A percentile compares a stretch with the other conserved stretches of the same genome.
phyloP scores from a whole-genome alignment of 2,888 invertebrate species.

The Pseudoips prasinana region DNA sequence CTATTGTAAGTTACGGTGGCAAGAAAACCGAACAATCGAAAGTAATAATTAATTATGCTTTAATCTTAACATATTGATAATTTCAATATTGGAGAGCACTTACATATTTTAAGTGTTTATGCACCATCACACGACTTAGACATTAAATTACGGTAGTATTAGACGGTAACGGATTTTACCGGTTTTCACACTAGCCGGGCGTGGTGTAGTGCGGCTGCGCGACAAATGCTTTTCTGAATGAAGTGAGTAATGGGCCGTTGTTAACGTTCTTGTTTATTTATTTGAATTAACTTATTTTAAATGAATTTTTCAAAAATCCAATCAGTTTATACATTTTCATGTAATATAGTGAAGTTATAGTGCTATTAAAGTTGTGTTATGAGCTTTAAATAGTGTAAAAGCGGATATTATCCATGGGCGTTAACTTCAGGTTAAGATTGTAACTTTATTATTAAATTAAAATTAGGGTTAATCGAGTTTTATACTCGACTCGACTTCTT shows the following conservation, averaged over 20 bases:
- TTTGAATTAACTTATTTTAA: slow-evolving; percentile 44
- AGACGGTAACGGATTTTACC: slow-evolving; percentile 33
- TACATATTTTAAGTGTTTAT: too few relatives aligned
- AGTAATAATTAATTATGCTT: too few relatives aligned
- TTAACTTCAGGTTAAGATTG: slow-evolving; percentile 71
- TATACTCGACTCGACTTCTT: slow-evolving; percentile 30
- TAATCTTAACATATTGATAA: too few relatives aligned
- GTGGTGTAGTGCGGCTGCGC: slow-evolving; percentile 79
- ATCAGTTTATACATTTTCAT: slow-evolving; percentile 17
- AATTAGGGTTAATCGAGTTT: slow-evolving; percentile 50
- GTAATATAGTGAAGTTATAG: slow-evolving; percentile 31
- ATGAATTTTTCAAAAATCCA: slow-evolving; percentile 33
- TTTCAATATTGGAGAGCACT: too few relatives aligned
- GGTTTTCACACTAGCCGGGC: slow-evolving; percentile 62
- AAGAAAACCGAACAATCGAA: too few relatives aligned
- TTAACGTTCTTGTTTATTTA: slow-evolving; percentile 61
- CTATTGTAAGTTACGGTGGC: too few relatives aligned
- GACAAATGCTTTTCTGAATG: slow-evolving; percentile 56
- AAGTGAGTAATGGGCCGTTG: slow-evolving; percentile 62
- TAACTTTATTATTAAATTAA: slow-evolving; percentile 71
- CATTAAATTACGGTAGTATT: too few relatives aligned
- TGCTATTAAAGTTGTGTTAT: slow-evolving; percentile 1
- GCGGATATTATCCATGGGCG: slow-evolving; percentile 70
- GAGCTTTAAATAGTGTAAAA: slow-evolving; percentile 37
- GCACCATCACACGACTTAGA: too few relatives aligned